phyloP scores from a whole-genome alignment of 2,113 vertebrate genomes.

The Esox niger region DNA sequence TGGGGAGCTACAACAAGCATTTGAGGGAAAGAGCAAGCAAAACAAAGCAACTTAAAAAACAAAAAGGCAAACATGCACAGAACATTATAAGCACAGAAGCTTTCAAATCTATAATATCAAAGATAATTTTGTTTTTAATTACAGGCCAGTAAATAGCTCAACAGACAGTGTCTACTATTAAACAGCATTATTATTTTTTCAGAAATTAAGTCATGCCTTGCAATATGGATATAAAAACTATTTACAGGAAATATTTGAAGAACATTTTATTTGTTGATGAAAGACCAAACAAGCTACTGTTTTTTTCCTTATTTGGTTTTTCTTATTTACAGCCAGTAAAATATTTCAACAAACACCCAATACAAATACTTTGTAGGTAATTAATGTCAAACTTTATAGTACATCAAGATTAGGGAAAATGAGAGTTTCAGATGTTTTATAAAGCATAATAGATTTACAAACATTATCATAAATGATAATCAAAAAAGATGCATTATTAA shows the following conservation, averaged over 20 bases:
- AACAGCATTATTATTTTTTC: too few relatives aligned
- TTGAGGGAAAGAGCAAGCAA: too few relatives aligned
- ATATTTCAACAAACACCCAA: constrained; percentile 54
- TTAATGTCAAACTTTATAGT: constrained; percentile 70
- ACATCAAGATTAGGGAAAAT: constrained; percentile 57
- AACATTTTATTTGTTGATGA: constrained; percentile 70
- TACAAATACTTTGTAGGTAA: constrained; percentile 66
- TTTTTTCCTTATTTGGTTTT: constrained; percentile 58
- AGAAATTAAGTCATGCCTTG: too few relatives aligned
- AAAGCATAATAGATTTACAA: constrained; percentile 78
- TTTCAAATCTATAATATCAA: too few relatives aligned
- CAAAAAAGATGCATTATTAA: constrained; percentile 46
- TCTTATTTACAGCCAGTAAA: constrained; percentile 65
- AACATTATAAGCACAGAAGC: too few relatives aligned
- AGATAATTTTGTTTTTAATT: too few relatives aligned
- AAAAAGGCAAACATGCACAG: too few relatives aligned
- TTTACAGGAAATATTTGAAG: constrained; percentile 54
- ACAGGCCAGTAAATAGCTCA: too few relatives aligned
- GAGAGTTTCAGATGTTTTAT: constrained; percentile 54
- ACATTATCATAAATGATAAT: constrained; percentile 60
- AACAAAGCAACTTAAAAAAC: too few relatives aligned
- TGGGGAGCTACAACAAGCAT: too few relatives aligned
- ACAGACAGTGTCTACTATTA: too few relatives aligned
- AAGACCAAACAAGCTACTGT: constrained; percentile 54
- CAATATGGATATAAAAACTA: constrained; percentile 21